Evolutionary conservation across 2,113 vertebrate genomes (phyloP), one percentile per base, ranked within the genome.

Genomic region (Halcyon senegalensis): DNA sequence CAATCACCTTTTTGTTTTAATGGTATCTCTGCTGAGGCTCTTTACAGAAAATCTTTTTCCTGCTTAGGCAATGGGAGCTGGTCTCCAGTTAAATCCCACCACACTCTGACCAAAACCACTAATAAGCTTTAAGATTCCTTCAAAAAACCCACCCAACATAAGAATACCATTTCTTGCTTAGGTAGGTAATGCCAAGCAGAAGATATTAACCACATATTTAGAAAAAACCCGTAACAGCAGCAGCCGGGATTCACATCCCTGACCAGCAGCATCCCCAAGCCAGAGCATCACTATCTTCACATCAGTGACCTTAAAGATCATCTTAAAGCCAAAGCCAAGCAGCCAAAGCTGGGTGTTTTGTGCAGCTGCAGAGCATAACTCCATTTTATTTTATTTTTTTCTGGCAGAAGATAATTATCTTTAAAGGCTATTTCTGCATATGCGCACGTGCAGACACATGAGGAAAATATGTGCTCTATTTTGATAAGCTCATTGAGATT

Each of bases 401-500:
- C 46, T 76, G 75, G 64, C 55, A 69, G 66, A 80, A 94, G 96
- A 96, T 95, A 95, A 97, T 97, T 89, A 94, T 78, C 93, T 94
- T 95, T 91, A 94, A 92, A 74, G 83, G 63, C 19, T 62, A 33
- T 82, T 89, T 94, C 82, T 90, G 53, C 68, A 41, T 76, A 51
- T 2, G 41, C 39, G n/a, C 10, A 1, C 6, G 1, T 24, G 56
- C 19, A 23, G 69, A 35, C 3, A 4, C 59, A 60, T 0, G 33
- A 50, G 84, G 41, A 43, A 73, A 79, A 76, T 0, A 51, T 6
- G 30, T 28, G 83, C 77, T 94, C 91, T 94, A 94, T 84, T 97
- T 95, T 95, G 86, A 96, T 85, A 92, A 96, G 96, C 94, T 95
- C 90, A 84, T 96, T 33, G 58, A 95, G 94, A 98, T 97, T 96